Evolutionary conservation across 2,113 vertebrate species (phyloP).

Genomic region (Coptodon rendalli): DNA sequence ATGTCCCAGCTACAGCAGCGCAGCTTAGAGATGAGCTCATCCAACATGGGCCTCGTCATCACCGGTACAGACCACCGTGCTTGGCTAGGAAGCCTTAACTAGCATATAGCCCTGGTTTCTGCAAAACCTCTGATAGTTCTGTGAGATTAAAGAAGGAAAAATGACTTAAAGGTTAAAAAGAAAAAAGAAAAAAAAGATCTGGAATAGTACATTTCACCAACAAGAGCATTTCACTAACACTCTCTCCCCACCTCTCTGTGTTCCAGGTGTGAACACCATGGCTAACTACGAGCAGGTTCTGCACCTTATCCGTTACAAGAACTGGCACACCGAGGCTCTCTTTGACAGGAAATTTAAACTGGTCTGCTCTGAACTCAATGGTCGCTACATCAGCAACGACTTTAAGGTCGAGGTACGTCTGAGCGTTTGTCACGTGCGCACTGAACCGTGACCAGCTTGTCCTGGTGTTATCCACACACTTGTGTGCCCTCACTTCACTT

Average conservation of each 20-base stretch:
- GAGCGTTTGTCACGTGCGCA: not conserved
- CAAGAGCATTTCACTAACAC: not conserved
- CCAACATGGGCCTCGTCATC: constrained; percentile 83
- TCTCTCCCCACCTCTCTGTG: fast-evolving
- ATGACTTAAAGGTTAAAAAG: not conserved
- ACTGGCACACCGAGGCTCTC: constrained; percentile 85
- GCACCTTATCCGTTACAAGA: constrained; percentile 88
- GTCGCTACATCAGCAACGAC: constrained; percentile 95
- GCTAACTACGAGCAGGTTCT: constrained; percentile 89
- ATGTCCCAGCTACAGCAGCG: constrained; percentile 81
- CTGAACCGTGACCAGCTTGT: not conserved
- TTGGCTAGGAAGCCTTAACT: not conserved
- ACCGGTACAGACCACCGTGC: constrained; percentile 72
- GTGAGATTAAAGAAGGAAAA: not conserved
- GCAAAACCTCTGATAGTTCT: not conserved
- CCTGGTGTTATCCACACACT: not conserved
- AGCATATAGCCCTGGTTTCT: not conserved
- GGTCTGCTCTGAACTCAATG: constrained; percentile 93
- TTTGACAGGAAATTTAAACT: constrained; percentile 95
- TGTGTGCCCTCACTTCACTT: not conserved
- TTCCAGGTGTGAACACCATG: constrained; percentile 90
- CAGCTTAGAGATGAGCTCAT: constrained; percentile 86
- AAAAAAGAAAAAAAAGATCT: no score
- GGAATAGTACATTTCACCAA: not conserved
- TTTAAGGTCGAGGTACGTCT: constrained; percentile 90